Conservation (phyloP, 2,113 vertebrate species). For the Campylorhamphus procurvoides region DNA sequence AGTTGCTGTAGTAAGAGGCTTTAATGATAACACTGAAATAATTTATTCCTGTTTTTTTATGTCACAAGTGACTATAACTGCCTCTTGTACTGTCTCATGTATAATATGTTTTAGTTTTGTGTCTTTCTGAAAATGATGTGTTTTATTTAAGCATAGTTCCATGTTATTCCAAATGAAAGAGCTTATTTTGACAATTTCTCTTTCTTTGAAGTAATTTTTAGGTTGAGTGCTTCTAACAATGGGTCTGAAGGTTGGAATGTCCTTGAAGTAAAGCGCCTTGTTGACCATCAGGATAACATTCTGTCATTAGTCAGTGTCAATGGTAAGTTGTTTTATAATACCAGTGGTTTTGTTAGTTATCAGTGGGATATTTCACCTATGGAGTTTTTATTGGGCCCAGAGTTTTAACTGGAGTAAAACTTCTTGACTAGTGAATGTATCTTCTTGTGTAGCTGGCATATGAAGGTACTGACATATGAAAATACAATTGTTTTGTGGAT, state of each 20-base stretch:
- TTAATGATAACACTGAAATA: not conserved
- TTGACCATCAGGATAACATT: constrained; percentile 91
- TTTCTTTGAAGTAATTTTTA: constrained; percentile 87
- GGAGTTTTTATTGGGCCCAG: not conserved
- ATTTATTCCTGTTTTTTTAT: not conserved
- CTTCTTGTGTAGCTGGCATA: not conserved
- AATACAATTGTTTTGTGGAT: not conserved
- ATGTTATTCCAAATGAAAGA: not conserved
- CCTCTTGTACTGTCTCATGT: not conserved
- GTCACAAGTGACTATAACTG: not conserved
- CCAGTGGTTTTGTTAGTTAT: not conserved
- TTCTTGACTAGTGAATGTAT: not conserved
- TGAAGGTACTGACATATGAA: not conserved
- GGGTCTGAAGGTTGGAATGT: constrained; percentile 73
- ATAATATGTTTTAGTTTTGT: not conserved
- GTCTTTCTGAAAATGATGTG: not conserved
- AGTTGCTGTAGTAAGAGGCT: not conserved
- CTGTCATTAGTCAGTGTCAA: constrained; percentile 85
- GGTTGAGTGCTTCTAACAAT: constrained; percentile 70
- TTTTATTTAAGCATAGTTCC: not conserved
- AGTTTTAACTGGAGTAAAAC: not conserved
- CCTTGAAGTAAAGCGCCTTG: constrained; percentile 80
- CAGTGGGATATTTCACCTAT: not conserved
- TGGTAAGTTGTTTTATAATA: constrained; percentile 66
- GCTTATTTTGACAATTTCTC: not conserved